These are phyloP conservation scores for Hippoglossus hippoglossus DNA, from an alignment of 2,797 vertebrate genomes.

Conservation along the genomic window DNA sequence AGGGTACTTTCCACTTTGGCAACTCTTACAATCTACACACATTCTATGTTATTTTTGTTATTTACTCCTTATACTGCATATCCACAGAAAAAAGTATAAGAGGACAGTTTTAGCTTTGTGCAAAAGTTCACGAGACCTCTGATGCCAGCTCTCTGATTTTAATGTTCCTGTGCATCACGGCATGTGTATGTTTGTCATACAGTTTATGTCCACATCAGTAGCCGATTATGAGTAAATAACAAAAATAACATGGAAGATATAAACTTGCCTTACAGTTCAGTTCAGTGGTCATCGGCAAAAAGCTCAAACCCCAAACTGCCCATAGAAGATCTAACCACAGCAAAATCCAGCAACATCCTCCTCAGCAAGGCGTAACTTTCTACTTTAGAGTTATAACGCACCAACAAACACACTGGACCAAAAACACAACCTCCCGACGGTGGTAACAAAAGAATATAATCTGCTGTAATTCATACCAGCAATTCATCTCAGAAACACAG, in stretches of 20 bases:
- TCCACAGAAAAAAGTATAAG: not conserved
- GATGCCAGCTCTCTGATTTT: no score
- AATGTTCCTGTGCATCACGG: no score
- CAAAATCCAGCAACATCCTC: not conserved
- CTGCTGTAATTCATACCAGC: slow-evolving; percentile 49
- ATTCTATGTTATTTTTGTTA: not conserved
- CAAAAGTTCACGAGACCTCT: no score
- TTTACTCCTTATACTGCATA: not conserved
- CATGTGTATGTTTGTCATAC: no score
- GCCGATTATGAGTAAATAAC: no score
- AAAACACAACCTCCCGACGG: slow-evolving; percentile 8
- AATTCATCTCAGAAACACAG: slow-evolving; percentile 57
- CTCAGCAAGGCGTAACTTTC: not conserved
- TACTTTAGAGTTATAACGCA: not conserved
- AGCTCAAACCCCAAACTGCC: not conserved
- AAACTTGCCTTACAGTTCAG: not conserved
- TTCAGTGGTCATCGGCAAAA: no score
- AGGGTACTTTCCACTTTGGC: no score
- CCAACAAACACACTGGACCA: slow-evolving; percentile 5
- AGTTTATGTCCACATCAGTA: no score
- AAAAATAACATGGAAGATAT: not conserved
- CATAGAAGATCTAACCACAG: not conserved
- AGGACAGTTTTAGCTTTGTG: not conserved
- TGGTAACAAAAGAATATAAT: slow-evolving; percentile 36
- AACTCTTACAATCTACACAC: not conserved